Conservation (phyloP, 2,113 vertebrate genomes). For the Chascanopsetta lugubris region DNA sequence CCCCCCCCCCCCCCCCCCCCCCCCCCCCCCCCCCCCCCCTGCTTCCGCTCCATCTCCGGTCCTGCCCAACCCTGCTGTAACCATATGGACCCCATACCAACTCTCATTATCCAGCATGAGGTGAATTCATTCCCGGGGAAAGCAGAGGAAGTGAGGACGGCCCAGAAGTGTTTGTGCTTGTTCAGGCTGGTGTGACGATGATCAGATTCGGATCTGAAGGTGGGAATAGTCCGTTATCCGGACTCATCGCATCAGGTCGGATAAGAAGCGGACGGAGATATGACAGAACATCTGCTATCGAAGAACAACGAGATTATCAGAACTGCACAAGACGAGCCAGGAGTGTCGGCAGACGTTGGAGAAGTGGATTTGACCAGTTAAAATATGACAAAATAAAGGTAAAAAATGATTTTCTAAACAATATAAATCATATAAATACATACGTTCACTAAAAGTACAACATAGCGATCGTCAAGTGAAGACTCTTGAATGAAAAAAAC, state of each 20-base stretch:
- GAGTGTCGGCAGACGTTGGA: too few species aligned
- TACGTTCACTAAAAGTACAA: too few species aligned
- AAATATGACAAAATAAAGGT: too few species aligned
- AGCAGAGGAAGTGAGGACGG: slow-evolving; percentile 48
- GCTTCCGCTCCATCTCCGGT: slow-evolving; percentile 43
- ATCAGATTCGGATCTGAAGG: slow-evolving; percentile 54
- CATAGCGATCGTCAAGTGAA: too few species aligned
- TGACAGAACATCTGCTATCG: too few species aligned
- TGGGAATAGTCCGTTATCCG: slow-evolving; percentile 40
- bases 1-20: slow-evolving; percentile 3
- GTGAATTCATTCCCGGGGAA: slow-evolving; percentile 70
- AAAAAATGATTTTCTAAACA: too few species aligned
- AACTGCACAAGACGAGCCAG: too few species aligned
- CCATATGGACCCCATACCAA: slow-evolving; percentile 81
- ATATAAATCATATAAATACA: too few species aligned
- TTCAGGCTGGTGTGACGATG: slow-evolving; percentile 51
- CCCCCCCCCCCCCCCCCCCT: slow-evolving; percentile 28
- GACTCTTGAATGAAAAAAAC: too few species aligned
- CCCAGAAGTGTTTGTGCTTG: slow-evolving; percentile 43
- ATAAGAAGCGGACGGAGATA: slow-evolving; percentile 12
- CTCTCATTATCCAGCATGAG: slow-evolving; percentile 78
- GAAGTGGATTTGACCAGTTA: too few species aligned
- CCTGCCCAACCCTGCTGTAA: slow-evolving; percentile 58
- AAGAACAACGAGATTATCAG: too few species aligned
- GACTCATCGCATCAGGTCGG: slow-evolving; percentile 44